Conservation (phyloP, 2,113 vertebrate species). For the Clarias gariepinus region DNA sequence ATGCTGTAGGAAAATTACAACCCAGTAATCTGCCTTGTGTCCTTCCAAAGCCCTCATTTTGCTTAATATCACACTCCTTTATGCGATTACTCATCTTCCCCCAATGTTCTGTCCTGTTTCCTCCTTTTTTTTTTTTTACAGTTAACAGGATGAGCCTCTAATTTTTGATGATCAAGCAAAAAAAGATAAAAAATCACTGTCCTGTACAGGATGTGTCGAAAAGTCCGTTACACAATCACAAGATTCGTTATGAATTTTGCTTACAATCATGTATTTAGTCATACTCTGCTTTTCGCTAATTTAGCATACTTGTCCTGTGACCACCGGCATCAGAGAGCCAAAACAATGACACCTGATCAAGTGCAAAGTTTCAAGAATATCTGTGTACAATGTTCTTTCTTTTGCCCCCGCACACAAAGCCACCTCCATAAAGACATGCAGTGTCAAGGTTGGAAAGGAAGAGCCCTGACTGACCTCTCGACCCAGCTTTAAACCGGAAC, state of each 20-base stretch:
- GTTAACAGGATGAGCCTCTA: constrained; percentile 31
- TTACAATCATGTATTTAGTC: not conserved
- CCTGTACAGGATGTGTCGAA: constrained; percentile 24
- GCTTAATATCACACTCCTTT: not conserved
- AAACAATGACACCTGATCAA: too few relatives aligned
- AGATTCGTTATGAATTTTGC: not conserved
- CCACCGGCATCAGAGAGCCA: too few relatives aligned
- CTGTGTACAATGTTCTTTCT: too few relatives aligned
- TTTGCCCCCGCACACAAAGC: too few relatives aligned
- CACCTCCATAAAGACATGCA: not conserved
- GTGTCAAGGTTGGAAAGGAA: not conserved
- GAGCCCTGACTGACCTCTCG: not conserved
- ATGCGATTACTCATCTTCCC: not conserved
- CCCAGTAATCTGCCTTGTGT: not conserved
- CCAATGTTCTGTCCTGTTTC: not conserved
- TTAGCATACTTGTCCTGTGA: too few relatives aligned
- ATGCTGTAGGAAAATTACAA: not conserved
- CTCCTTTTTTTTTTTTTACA: not conserved
- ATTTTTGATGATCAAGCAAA: constrained; percentile 32
- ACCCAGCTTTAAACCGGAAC: not conserved
- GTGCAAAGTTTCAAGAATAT: not conserved
- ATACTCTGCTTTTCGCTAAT: too few relatives aligned
- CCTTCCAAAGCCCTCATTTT: not conserved
- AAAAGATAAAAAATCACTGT: not conserved
- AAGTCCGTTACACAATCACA: not conserved